These are phyloP conservation scores for Mycteria americana DNA, from an alignment of 2,797 vertebrate species.

Conservation along the genomic window DNA sequence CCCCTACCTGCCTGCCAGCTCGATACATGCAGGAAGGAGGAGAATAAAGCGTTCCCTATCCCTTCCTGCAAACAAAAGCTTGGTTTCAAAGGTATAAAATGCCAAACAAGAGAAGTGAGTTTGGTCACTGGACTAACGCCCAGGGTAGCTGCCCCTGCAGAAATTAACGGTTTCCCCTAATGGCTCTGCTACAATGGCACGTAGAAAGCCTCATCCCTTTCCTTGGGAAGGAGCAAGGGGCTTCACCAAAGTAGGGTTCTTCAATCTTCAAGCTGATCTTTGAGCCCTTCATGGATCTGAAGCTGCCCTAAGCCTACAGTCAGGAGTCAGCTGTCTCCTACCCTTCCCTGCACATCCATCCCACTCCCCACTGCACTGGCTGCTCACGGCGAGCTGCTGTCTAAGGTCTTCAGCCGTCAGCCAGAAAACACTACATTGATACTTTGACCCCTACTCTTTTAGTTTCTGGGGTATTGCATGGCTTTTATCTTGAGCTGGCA, in stretches of 20 bases:
- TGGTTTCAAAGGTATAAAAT: neutral
- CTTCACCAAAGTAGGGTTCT: neutral
- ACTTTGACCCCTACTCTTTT: neutral
- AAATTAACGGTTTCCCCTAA: neutral
- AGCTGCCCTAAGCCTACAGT: neutral
- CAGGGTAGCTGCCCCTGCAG: neutral
- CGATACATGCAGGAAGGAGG: neutral
- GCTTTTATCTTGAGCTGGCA: neutral
- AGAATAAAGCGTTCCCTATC: neutral
- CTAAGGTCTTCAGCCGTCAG: neutral
- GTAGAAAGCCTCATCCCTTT: neutral
- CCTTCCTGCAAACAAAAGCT: neutral
- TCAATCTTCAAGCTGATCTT: neutral
- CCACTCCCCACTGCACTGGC: neutral
- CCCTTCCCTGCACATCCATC: accelerated
- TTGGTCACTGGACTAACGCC: neutral
- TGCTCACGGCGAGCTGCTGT: neutral
- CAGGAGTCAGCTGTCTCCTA: neutral
- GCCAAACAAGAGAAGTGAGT: neutral
- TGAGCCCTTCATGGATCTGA: neutral
- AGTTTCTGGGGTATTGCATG: neutral
- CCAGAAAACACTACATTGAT: neutral
- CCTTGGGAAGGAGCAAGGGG: neutral
- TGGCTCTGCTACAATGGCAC: neutral
- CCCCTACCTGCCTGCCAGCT: neutral